Conservation (phyloP, 2,888 invertebrate genomes). For the Alsophila aescularia region DNA sequence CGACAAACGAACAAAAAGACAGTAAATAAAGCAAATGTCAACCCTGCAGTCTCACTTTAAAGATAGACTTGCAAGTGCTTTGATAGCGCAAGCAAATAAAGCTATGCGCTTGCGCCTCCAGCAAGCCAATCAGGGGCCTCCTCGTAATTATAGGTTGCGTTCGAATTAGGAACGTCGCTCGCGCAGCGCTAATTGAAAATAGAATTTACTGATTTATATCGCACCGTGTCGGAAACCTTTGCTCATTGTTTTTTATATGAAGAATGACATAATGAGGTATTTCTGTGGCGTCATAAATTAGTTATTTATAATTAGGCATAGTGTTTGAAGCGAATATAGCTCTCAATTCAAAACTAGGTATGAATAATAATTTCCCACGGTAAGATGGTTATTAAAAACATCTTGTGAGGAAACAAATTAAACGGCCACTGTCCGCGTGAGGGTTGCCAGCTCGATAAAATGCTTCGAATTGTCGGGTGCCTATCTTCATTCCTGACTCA, state of each 20-base stretch:
- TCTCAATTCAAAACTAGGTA: neutral
- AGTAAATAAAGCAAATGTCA: slow-evolving; percentile 11
- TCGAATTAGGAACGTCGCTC: slow-evolving; percentile 77
- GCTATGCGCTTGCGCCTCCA: slow-evolving; percentile 56
- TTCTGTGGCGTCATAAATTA: slow-evolving; percentile 14
- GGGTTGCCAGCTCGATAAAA: slow-evolving; percentile 78
- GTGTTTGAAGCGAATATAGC: neutral
- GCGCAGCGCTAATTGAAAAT: slow-evolving; percentile 75
- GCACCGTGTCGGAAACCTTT: slow-evolving; percentile 60
- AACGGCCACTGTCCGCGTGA: slow-evolving; percentile 71
- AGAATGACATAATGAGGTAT: slow-evolving; percentile 45
- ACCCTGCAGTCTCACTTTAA: slow-evolving; percentile 60
- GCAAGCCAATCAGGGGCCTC: slow-evolving; percentile 67
- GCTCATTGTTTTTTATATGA: slow-evolving; percentile 57
- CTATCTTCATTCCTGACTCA: slow-evolving; percentile 81
- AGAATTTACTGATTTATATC: slow-evolving; percentile 73
- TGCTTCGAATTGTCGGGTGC: slow-evolving; percentile 74
- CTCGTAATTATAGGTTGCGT: slow-evolving; percentile 77
- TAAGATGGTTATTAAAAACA: slow-evolving; percentile 14
- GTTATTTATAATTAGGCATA: slow-evolving; percentile 4
- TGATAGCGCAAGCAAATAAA: slow-evolving; percentile 65
- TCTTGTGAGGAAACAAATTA: slow-evolving; percentile 72
- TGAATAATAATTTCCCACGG: neutral
- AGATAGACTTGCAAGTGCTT: slow-evolving; percentile 67
- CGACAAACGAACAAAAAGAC: neutral